Evolutionary conservation across 2,113 vertebrate genomes (phyloP).

Genomic region (Stigmatopora nigra): DNA sequence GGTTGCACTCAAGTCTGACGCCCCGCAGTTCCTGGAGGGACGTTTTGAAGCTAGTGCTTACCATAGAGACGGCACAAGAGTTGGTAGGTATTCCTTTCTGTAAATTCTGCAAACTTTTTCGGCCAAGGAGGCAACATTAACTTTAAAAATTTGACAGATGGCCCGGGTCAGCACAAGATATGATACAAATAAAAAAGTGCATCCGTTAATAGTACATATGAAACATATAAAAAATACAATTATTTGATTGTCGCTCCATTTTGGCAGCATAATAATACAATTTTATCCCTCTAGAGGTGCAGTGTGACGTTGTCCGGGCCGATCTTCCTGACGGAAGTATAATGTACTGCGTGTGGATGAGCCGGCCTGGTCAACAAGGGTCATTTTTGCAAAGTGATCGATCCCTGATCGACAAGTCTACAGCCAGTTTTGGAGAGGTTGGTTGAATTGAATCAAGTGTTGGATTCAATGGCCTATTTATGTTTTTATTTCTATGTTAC

Average conservation of each 20-base stretch:
- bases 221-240: no score
- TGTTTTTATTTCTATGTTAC: background rate
- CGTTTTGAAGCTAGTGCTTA: slow-evolving; percentile 73
- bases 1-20: background rate
- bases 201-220: no score
- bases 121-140: no score
- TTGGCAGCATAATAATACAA: background rate
- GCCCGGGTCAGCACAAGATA: no score
- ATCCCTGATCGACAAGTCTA: slow-evolving; percentile 51
- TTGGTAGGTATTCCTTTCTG: slow-evolving; percentile 67
- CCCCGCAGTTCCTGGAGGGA: slow-evolving; percentile 67
- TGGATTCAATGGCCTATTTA: background rate
- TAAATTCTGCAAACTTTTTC: background rate
- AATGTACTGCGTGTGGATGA: slow-evolving; percentile 83
- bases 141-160: no score
- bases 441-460: slow-evolving; percentile 13
- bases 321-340: slow-evolving; percentile 58
- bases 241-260: no score
- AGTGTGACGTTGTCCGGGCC: slow-evolving; percentile 73
- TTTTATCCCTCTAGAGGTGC: slow-evolving; percentile 65
- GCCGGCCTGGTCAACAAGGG: slow-evolving; percentile 69
- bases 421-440: slow-evolving; percentile 68
- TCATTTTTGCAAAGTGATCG: slow-evolving; percentile 52
- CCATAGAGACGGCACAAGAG: slow-evolving; percentile 79
- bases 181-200: no score